These are phyloP conservation scores for Catocala sponsa DNA, from an alignment of 2,888 invertebrate genomes.

Conservation along the genomic window DNA sequence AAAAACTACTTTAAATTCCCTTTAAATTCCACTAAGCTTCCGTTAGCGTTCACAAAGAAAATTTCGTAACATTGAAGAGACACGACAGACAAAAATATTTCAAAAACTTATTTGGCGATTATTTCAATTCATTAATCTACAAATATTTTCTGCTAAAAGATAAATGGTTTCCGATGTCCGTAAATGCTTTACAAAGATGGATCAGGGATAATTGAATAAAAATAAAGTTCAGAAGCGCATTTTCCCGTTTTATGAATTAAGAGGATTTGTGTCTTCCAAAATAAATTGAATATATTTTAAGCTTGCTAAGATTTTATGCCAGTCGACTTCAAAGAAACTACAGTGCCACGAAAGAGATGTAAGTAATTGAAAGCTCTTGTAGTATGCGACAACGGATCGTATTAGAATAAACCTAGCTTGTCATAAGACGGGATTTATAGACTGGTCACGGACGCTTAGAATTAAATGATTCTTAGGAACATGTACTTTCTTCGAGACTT, in stretches of 20 bases:
- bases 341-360: too few species aligned
- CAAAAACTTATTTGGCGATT: slow-evolving; percentile 33
- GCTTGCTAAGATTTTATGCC: slow-evolving; percentile 1
- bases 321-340: background rate
- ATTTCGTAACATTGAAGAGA: slow-evolving; percentile 9
- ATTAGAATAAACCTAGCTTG: too few species aligned
- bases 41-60: slow-evolving; percentile 35
- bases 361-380: too few species aligned
- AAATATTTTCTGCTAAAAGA: slow-evolving; percentile 37
- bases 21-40: slow-evolving; percentile 20
- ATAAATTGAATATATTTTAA: slow-evolving; percentile 13
- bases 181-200: slow-evolving; percentile 31
- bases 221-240: slow-evolving; percentile 18
- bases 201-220: slow-evolving; percentile 23
- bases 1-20: slow-evolving; percentile 52
- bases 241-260: slow-evolving; percentile 9
- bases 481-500: too few species aligned
- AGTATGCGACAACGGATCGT: too few species aligned
- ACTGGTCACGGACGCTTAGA: too few species aligned
- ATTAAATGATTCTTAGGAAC: too few species aligned
- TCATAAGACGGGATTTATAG: too few species aligned
- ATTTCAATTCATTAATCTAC: slow-evolving; percentile 38
- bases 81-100: slow-evolving; percentile 30
- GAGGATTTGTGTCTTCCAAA: slow-evolving; percentile 7
- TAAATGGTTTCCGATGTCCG: slow-evolving; percentile 47